Conservation (phyloP, 35 echinoderm and acorn worm genomes). For the Ptychodera flava region DNA sequence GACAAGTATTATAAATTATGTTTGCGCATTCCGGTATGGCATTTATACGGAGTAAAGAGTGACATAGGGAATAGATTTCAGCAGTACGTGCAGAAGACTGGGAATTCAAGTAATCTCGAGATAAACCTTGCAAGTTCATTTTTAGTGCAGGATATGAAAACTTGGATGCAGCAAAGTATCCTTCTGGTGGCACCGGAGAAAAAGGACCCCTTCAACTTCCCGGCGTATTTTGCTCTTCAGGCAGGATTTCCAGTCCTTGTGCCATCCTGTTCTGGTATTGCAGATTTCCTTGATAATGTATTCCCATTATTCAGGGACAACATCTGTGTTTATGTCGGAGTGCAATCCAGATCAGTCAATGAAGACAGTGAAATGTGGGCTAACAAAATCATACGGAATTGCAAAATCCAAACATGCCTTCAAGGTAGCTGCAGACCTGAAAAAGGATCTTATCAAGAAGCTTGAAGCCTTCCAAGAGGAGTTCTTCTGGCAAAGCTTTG, state of each 20-base stretch:
- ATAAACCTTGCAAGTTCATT: neutral
- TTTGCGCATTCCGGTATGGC: neutral
- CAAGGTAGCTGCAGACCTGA: neutral
- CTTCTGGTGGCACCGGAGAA: neutral
- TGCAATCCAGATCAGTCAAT: neutral
- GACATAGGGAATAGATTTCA: neutral
- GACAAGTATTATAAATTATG: neutral
- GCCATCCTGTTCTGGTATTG: neutral
- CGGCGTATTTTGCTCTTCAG: neutral
- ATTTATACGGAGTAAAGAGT: neutral
- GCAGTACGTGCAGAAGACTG: neutral
- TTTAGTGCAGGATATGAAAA: neutral
- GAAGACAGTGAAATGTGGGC: neutral
- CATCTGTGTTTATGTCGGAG: neutral
- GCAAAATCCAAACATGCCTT: neutral
- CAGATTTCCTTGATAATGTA: neutral
- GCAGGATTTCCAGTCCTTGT: neutral
- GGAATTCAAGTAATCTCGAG: neutral
- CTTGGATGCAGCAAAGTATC: neutral
- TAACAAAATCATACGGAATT: neutral
- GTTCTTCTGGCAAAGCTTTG: no score
- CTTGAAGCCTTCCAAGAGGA: no score
- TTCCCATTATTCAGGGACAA: neutral
- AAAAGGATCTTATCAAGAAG: neutral
- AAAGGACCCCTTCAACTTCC: neutral